phyloP scores from a whole-genome alignment of 2,113 vertebrate species.

The human region GRCh38 chr5:180855501-180856000 shows the following conservation, averaged over 20 bases:
- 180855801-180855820: not conserved
- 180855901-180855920: not conserved
- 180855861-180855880: not conserved
- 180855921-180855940: not conserved
- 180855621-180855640: not conserved
- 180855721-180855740: not conserved
- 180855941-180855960: not conserved
- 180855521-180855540: not conserved
- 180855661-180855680: not conserved
- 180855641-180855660: not conserved
- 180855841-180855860: not conserved
- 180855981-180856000: not conserved
- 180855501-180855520: not conserved
- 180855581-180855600: not conserved
- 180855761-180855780: not conserved
- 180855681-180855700: not conserved
- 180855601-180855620: not conserved
- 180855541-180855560: not conserved
- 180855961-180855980: not conserved
- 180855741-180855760: not conserved
- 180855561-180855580: not conserved
- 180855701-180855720: not conserved
- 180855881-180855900: not conserved
- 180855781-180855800: not conserved
- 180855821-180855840: conserved; percentile 18